Conservation (phyloP, 2,888 invertebrate species). For the Gymnosoma rotundatum region DNA sequence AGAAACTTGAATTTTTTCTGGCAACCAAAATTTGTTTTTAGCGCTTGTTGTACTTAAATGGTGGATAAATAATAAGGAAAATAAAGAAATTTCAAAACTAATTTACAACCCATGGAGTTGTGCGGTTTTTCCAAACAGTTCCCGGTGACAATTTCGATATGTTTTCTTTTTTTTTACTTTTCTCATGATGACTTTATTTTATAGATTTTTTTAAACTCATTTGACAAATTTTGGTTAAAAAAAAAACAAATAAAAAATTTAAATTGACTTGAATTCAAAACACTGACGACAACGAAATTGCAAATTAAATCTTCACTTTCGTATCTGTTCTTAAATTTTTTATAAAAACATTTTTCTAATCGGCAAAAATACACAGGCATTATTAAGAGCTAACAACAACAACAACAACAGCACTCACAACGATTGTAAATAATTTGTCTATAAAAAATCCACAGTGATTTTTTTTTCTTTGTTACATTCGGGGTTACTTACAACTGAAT, state of each 20-base stretch:
- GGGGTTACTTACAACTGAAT: conserved; percentile 1
- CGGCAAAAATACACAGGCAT: neutral
- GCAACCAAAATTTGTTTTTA: neutral
- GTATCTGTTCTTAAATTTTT: neutral
- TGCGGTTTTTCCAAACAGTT: neutral
- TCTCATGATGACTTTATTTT: neutral
- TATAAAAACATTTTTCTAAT: neutral
- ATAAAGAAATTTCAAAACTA: neutral
- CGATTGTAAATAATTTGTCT: neutral
- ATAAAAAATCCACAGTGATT: neutral
- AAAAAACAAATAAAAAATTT: neutral
- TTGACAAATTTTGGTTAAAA: neutral
- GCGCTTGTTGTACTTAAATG: neutral
- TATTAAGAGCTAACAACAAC: neutral
- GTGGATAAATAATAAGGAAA: neutral
- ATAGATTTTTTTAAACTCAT: neutral
- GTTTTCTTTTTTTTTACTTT: neutral
- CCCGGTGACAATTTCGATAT: neutral
- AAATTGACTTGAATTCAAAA: neutral
- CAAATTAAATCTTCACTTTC: neutral
- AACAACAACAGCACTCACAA: neutral
- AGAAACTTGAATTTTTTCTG: neutral
- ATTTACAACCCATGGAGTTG: neutral
- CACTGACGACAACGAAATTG: neutral
- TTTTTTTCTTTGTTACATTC: conserved; percentile 34